These are phyloP conservation scores for Cephalopachus bancanus DNA, from an alignment of 2,797 vertebrate genomes.

Conservation along the genomic window DNA sequence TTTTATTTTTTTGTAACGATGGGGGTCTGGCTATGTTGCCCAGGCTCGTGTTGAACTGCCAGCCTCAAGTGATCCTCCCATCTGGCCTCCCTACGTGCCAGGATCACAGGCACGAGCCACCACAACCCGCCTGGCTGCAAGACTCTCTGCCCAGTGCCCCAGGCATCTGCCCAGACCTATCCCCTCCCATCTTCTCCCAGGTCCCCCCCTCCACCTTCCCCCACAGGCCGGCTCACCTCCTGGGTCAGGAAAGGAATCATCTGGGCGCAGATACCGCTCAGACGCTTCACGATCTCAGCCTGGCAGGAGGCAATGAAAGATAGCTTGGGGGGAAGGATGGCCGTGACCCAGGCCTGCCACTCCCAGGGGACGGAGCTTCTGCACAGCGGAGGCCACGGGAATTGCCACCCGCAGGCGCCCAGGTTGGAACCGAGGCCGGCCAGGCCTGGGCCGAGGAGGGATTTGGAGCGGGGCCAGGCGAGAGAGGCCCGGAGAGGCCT, in stretches of 20 bases:
- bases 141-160: background rate
- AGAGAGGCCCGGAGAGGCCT: background rate
- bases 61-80: too few relatives aligned
- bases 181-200: accelerated
- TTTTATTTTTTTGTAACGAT: too few relatives aligned
- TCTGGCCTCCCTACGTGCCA: too few relatives aligned
- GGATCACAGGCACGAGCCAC: too few relatives aligned
- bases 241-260: conserved; percentile 89
- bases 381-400: background rate
- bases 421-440: background rate
- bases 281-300: conserved; percentile 89
- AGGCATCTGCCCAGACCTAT: background rate
- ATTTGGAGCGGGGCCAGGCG: background rate
- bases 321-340: background rate
- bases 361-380: background rate
- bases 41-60: too few relatives aligned
- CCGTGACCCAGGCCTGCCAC: background rate
- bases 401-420: background rate
- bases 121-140: too few relatives aligned
- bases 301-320: conserved; percentile 59
- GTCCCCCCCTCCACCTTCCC: accelerated
- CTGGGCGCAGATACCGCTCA: conserved; percentile 88
- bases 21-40: too few relatives aligned
- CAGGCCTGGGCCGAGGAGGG: background rate
- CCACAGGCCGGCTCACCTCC: conserved; percentile 85